Percentiles rank a stretch among this genome's conserved stretches.
phyloP scores from a whole-genome alignment of 1,140 invertebrate genomes.

The Triops cancriformis region DNA sequence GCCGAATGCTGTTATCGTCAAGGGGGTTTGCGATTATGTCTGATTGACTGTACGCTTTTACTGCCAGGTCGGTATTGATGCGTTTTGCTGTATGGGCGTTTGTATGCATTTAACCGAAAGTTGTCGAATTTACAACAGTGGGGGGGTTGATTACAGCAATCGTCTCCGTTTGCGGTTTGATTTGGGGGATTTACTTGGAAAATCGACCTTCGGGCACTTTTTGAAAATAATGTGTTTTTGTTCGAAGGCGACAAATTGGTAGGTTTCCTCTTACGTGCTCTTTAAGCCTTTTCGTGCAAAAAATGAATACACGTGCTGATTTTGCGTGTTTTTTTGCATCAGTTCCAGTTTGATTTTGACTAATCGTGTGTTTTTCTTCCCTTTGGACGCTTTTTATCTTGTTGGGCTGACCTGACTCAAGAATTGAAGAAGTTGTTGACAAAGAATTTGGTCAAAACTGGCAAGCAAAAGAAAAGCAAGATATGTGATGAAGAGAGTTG shows the following conservation, averaged over 20 bases:
- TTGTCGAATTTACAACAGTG: not conserved
- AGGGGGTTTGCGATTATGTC: not conserved
- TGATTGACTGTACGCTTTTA: conserved; percentile 1
- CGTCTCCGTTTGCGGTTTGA: not conserved
- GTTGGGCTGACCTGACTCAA: not conserved
- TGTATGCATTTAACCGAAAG: not conserved
- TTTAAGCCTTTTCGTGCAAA: not conserved
- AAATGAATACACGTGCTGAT: conserved; percentile 1
- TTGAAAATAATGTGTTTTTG: not conserved
- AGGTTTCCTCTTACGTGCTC: conserved; percentile 4
- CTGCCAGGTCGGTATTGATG: conserved; percentile 26
- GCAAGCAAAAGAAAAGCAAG: not conserved
- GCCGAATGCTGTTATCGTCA: too few relatives aligned
- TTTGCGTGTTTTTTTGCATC: not conserved
- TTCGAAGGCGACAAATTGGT: not conserved
- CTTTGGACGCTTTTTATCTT: not conserved
- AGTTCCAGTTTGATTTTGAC: not conserved
- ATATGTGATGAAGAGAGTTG: not conserved
- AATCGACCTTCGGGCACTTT: not conserved
- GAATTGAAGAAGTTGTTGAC: not conserved
- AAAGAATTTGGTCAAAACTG: not conserved
- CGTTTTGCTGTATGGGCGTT: not conserved
- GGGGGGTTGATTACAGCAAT: not conserved
- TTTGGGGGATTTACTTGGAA: not conserved
- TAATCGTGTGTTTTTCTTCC: conserved; percentile 14